phyloP scores from a whole-genome alignment of 2,113 vertebrate genomes.

The Triplophysa dalaica region DNA sequence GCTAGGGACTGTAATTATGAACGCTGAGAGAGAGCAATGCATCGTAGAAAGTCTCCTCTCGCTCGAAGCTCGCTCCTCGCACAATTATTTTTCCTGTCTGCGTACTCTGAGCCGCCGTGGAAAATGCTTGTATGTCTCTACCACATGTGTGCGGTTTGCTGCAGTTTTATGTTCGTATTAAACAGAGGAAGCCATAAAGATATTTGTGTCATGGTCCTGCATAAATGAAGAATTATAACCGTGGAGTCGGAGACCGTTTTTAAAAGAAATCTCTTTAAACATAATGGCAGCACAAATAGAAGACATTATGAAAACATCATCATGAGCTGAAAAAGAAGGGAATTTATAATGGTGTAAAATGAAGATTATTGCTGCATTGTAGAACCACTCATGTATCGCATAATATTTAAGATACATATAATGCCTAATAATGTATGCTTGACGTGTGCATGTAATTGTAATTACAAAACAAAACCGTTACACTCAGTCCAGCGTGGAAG shows the following conservation, averaged over 20 bases:
- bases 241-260: conserved; percentile 29
- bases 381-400: not conserved
- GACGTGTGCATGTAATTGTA: conserved; percentile 24
- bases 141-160: conserved; percentile 60
- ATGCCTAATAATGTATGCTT: not conserved
- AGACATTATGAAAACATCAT: conserved; percentile 43
- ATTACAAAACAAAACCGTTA: conserved; percentile 45
- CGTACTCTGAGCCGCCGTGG: conserved; percentile 57
- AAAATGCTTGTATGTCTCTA: conserved; percentile 62
- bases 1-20: conserved; percentile 57
- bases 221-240: conserved; percentile 60
- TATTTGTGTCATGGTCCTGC: conserved; percentile 59
- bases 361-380: not conserved
- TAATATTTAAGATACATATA: not conserved
- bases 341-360: conserved; percentile 19
- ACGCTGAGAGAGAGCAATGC: conserved; percentile 24
- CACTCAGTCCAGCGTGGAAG: conserved; percentile 37
- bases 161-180: conserved; percentile 64
- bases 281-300: conserved; percentile 34
- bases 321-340: not conserved
- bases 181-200: conserved; percentile 61
- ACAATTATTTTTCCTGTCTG: conserved; percentile 72
- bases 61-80: conserved; percentile 59
- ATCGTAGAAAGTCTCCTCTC: conserved; percentile 52
- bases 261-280: conserved; percentile 41